Conservation (phyloP, 2,888 invertebrate species). For the Patella caerulea region DNA sequence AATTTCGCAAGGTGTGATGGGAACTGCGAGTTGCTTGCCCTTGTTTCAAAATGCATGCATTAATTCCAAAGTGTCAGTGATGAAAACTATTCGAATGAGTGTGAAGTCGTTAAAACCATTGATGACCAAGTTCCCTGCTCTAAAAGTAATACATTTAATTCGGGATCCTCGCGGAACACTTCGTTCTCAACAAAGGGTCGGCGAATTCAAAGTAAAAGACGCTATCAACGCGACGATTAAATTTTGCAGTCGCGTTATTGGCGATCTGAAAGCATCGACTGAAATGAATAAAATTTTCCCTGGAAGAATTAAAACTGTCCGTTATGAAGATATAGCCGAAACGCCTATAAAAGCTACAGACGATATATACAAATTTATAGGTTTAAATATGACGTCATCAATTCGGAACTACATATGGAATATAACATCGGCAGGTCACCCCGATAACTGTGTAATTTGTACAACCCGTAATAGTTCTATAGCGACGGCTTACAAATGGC, state of each 20-base stretch:
- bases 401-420: constrained; percentile 30
- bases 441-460: constrained; percentile 13
- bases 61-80: not conserved
- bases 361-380: constrained; percentile 25
- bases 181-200: constrained; percentile 19
- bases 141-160: constrained; percentile 33
- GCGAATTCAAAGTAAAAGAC: not conserved
- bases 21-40: constrained; percentile 12
- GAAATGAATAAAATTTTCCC: constrained; percentile 9
- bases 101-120: constrained; percentile 21
- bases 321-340: constrained; percentile 34
- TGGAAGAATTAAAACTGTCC: constrained; percentile 22
- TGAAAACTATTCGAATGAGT: constrained; percentile 27
- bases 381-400: constrained; percentile 4
- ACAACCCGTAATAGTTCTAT: constrained; percentile 24
- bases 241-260: constrained; percentile 11
- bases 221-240: not conserved
- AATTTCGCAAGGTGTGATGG: not conserved
- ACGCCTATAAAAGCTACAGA: constrained; percentile 18
- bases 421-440: constrained; percentile 19
- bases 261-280: constrained; percentile 13
- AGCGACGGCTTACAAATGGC: constrained; percentile 27
- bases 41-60: constrained; percentile 19
- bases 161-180: constrained; percentile 31
- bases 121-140: constrained; percentile 21